Base-by-base conservation (phyloP, 2,888 invertebrate genomes). In the Drosophila nigritarsus region DNA sequence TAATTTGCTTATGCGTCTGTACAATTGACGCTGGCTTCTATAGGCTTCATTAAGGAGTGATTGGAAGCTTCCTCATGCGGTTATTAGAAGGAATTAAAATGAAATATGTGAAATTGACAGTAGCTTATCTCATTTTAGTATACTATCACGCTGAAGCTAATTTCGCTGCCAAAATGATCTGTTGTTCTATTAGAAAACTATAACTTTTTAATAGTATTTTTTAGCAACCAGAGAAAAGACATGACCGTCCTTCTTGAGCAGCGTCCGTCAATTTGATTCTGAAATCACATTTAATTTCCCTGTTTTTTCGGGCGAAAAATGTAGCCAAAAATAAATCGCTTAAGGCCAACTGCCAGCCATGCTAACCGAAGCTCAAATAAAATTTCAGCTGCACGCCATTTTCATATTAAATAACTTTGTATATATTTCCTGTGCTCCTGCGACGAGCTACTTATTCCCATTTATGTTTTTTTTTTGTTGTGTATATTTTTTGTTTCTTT, bases 321-420 rank as follows among this genome's bases (percentile, higher is more conserved):
- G 65, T 64, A 30, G 65, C 58, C 70, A 60, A 67, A 79, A 70
- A 87, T 64, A 72, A 89, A 84, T 90, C 68, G 73, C 74, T 86
- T 77, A 64, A 73, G 78, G 68, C 69, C 72, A 74, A 77, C 66
- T 70, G 80, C 54, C 61, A 65, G 76, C 49, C 70, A 50, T 67
- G 73, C 80, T 54, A 90, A 70, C 73, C 49, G 66, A 79, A 88
- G 83, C 90, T 66, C 80, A 72, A 85, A 82, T 88, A 85, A 90
- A 74, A 83, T 73, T 82, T 69, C 63, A 71, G 75, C 69, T 84
- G 90, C 86, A 86, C 86, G 86, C 86, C 77, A 86, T 86, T 90
- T 86, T 86, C 86, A 89, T 90, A 86, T 86, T 90, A 86, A 86
- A 86, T 84, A 85, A 90, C 72, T 87, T 89, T 90, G 73, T 89